Evolutionary conservation across 2,797 vertebrate species (phyloP).

Genomic region (Galago senegalensis): DNA sequence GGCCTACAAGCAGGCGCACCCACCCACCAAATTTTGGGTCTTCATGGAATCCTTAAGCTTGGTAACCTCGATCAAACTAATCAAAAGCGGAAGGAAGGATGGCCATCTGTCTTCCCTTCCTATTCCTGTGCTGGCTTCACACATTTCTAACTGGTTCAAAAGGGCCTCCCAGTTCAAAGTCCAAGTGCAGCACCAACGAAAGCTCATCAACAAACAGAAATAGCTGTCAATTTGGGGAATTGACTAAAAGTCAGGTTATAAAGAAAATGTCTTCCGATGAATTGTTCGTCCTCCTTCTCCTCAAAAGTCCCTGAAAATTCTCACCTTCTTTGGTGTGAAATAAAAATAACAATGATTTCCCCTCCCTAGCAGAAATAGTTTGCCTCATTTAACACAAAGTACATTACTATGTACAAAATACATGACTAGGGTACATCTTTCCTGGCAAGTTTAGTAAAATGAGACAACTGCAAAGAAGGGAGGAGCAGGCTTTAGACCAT

Average conservation of each 20-base stretch:
- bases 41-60: slow-evolving; percentile 41
- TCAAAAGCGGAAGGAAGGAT: slow-evolving; percentile 62
- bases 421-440: not conserved
- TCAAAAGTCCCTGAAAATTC: not conserved
- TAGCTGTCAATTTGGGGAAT: not conserved
- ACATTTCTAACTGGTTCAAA: not conserved
- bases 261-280: slow-evolving; percentile 18
- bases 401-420: not conserved
- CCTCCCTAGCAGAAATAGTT: slow-evolving; percentile 41
- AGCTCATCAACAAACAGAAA: not conserved
- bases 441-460: not conserved
- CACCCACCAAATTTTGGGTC: slow-evolving; percentile 3
- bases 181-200: not conserved
- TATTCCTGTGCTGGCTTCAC: not conserved
- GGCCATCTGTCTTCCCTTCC: not conserved
- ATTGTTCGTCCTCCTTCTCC: not conserved
- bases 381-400: slow-evolving; percentile 64
- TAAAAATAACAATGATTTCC: not conserved
- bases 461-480: not conserved
- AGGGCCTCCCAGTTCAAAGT: not conserved
- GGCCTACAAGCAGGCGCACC: slow-evolving; percentile 34
- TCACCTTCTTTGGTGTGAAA: not conserved
- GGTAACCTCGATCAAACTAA: slow-evolving; percentile 14
- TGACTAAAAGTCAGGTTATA: not conserved
- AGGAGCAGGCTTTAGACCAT: not conserved